Evolutionary conservation across 2,797 vertebrate species (phyloP).

Genomic region (Pantherophis alleghaniensis): DNA sequence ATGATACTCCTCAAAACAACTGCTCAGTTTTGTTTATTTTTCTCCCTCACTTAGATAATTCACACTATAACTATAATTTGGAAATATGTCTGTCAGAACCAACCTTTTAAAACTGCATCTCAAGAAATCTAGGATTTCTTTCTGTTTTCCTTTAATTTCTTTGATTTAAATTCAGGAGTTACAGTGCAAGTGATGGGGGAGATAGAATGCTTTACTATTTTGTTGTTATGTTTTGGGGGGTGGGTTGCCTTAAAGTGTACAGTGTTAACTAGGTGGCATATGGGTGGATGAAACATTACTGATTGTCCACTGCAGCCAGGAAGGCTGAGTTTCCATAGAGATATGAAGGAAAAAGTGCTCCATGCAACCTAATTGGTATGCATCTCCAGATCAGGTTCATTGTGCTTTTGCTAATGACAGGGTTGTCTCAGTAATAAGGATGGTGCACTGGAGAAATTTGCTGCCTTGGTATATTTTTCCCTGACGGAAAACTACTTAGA

Average conservation of each 20-base stretch:
- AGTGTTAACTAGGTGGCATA: constrained; percentile 82
- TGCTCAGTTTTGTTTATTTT: not conserved
- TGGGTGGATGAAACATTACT: constrained; percentile 79
- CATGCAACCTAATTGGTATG: constrained; percentile 98
- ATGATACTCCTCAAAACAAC: not conserved
- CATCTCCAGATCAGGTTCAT: constrained; percentile 95
- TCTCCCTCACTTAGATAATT: not conserved
- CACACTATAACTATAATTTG: rapidly evolving
- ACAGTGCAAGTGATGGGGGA: constrained; percentile 21
- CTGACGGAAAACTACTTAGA: constrained; percentile 83
- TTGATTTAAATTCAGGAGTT: constrained; percentile 27
- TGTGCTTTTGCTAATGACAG: constrained; percentile 99
- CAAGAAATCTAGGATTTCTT: not conserved
- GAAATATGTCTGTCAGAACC: constrained; percentile 20
- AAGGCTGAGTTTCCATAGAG: constrained; percentile 89
- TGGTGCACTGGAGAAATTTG: constrained; percentile 88
- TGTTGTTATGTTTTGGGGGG: not conserved
- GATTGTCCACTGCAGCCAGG: constrained; percentile 79
- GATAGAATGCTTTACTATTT: not conserved
- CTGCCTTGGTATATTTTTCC: constrained; percentile 85
- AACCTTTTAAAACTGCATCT: constrained; percentile 2
- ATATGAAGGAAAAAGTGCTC: constrained; percentile 89
- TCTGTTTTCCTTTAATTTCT: constrained; percentile 61
- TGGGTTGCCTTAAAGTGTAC: constrained; percentile 72
- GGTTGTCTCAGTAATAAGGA: constrained; percentile 92